These are phyloP conservation scores for Alligator sinensis DNA, from an alignment of 2,113 vertebrate genomes.

Conservation along the genomic window DNA sequence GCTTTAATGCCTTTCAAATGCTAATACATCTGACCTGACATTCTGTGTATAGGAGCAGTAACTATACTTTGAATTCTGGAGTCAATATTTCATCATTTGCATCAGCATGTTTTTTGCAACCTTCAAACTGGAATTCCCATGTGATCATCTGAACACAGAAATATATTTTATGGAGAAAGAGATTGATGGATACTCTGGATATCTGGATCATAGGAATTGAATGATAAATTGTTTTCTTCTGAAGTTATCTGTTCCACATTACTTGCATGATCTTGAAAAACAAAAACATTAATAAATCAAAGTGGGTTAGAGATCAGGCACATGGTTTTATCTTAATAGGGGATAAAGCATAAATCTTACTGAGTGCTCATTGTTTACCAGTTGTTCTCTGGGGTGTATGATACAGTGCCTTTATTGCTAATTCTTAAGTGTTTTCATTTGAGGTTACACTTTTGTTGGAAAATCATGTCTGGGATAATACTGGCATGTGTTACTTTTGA, in stretches of 20 bases:
- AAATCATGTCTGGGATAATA: neutral
- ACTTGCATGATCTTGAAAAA: slow-evolving; percentile 37
- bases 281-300: slow-evolving; percentile 49
- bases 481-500: neutral
- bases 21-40: neutral
- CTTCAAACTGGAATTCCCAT: neutral
- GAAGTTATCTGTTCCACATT: slow-evolving; percentile 11
- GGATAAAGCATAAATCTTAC: slow-evolving; percentile 54
- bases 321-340: slow-evolving; percentile 60
- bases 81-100: neutral
- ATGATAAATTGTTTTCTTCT: slow-evolving; percentile 29
- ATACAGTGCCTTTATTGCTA: slow-evolving; percentile 52
- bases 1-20: neutral
- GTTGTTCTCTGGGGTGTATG: slow-evolving; percentile 58
- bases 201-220: neutral
- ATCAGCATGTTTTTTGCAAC: neutral
- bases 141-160: neutral
- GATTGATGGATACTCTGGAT: neutral
- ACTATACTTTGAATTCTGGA: neutral
- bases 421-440: slow-evolving; percentile 48
- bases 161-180: neutral
- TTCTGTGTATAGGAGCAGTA: neutral
- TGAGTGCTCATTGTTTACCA: slow-evolving; percentile 41
- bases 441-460: slow-evolving; percentile 39
- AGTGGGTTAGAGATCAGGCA: slow-evolving; percentile 53